Evolutionary conservation across 2,113 vertebrate genomes (phyloP).

Genomic region (Vanacampus margaritifer): DNA sequence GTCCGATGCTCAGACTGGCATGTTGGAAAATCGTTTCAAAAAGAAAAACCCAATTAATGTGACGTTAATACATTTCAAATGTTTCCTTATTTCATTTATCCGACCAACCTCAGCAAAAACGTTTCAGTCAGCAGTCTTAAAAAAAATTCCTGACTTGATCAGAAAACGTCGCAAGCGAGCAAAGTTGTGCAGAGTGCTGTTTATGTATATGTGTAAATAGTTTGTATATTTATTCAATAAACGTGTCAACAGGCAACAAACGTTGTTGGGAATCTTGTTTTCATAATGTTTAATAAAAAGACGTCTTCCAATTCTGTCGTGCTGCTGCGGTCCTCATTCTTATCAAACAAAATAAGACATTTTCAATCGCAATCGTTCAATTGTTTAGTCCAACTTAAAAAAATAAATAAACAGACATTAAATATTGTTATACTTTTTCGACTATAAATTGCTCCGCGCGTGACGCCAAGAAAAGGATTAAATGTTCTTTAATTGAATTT

Average conservation of each 20-base stretch:
- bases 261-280: constrained; percentile 76
- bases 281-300: constrained; percentile 83
- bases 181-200: constrained; percentile 67
- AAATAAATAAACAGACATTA: no score
- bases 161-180: neutral
- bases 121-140: neutral
- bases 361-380: no score
- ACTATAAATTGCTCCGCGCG: no score
- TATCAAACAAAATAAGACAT: neutral
- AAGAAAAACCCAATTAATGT: neutral
- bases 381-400: no score
- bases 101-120: neutral
- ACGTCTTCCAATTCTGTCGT: constrained; percentile 62
- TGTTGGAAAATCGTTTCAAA: neutral
- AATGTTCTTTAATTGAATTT: no score
- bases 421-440: no score
- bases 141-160: neutral
- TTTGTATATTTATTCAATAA: constrained; percentile 78
- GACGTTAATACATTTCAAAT: neutral
- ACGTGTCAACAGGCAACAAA: constrained; percentile 65
- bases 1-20: neutral
- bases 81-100: neutral
- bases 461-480: no score
- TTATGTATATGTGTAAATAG: constrained; percentile 74
- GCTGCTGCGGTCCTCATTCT: constrained; percentile 24